A percentile compares a stretch with the other conserved stretches of the same genome.
These are phyloP conservation scores for Diadophis punctatus DNA, from an alignment of 2,113 vertebrate genomes.

Conservation along the genomic window DNA sequence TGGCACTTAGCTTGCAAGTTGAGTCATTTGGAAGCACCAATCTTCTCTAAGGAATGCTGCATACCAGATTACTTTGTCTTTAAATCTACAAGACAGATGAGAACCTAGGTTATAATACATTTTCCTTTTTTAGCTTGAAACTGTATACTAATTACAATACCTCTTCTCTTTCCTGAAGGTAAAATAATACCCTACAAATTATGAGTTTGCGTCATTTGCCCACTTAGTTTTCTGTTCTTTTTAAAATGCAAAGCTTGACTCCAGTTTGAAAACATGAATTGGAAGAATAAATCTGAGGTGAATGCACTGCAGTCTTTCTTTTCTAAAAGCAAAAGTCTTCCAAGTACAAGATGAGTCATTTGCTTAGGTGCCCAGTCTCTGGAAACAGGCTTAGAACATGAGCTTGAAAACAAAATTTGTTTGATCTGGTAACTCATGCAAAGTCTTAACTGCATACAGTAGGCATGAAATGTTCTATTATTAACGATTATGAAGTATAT, in stretches of 20 bases:
- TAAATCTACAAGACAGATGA: background rate
- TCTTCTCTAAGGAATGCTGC: slow-evolving; percentile 8
- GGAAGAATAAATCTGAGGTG: slow-evolving; percentile 61
- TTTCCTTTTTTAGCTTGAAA: slow-evolving; percentile 14
- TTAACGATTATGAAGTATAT: slow-evolving; percentile 24
- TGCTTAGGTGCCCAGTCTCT: slow-evolving; percentile 53
- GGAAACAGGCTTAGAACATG: slow-evolving; percentile 47
- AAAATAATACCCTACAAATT: slow-evolving; percentile 54
- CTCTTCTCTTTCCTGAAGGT: slow-evolving; percentile 53
- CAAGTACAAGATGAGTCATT: slow-evolving; percentile 69
- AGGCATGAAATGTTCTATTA: background rate
- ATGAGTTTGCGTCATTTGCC: slow-evolving; percentile 32
- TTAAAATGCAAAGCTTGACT: slow-evolving; percentile 42
- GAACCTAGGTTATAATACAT: background rate
- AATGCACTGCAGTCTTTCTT: slow-evolving; percentile 41
- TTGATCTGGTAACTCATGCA: background rate
- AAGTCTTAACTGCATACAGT: background rate
- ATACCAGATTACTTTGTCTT: background rate
- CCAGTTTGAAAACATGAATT: slow-evolving; percentile 55
- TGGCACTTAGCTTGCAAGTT: background rate
- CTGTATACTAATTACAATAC: background rate
- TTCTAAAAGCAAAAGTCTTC: slow-evolving; percentile 50
- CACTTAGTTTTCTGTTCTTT: slow-evolving; percentile 45
- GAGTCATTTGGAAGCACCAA: slow-evolving; percentile 13
- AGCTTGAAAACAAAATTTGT: background rate